A percentile compares a stretch with the other conserved stretches of the same genome.
These are phyloP conservation scores for Andrena bicolor DNA, from an alignment of 2,888 invertebrate genomes.

Conservation along the genomic window DNA sequence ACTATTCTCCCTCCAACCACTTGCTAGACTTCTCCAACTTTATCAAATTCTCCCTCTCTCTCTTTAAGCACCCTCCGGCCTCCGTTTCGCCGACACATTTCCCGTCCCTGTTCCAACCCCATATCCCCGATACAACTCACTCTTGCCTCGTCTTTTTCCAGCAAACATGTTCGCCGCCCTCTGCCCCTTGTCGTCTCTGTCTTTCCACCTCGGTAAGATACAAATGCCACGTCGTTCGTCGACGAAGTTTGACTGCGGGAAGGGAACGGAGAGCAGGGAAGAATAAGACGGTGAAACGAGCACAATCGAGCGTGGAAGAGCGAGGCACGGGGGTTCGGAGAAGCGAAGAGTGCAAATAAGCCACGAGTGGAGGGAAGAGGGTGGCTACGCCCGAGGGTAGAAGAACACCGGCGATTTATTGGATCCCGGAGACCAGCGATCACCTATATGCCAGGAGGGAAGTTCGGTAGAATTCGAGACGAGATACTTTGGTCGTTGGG, in stretches of 20 bases:
- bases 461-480: conserved; percentile 53
- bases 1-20: background rate
- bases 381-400: conserved; percentile 38
- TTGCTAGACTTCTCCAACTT: background rate
- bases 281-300: background rate
- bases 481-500: conserved; percentile 44
- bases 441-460: conserved; percentile 45
- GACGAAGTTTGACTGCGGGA: conserved; percentile 29
- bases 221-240: conserved; percentile 32
- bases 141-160: background rate
- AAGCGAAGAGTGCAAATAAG: conserved; percentile 33
- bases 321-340: background rate
- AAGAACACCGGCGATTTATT: conserved; percentile 65
- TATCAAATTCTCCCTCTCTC: conserved; percentile 10
- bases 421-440: conserved; percentile 61
- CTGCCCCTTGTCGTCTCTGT: background rate
- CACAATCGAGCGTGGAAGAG: conserved; percentile 22
- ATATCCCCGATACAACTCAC: background rate
- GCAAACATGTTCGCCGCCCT: background rate
- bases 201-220: conserved; percentile 17
- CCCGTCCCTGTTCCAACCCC: background rate
- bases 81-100: conserved; percentile 16
- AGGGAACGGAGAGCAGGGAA: conserved; percentile 13
- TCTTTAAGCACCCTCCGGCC: background rate
- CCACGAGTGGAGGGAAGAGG: conserved; percentile 33